Base-by-base conservation (phyloP, 1,140 invertebrate genomes). In the Drosophila leontia region DNA sequence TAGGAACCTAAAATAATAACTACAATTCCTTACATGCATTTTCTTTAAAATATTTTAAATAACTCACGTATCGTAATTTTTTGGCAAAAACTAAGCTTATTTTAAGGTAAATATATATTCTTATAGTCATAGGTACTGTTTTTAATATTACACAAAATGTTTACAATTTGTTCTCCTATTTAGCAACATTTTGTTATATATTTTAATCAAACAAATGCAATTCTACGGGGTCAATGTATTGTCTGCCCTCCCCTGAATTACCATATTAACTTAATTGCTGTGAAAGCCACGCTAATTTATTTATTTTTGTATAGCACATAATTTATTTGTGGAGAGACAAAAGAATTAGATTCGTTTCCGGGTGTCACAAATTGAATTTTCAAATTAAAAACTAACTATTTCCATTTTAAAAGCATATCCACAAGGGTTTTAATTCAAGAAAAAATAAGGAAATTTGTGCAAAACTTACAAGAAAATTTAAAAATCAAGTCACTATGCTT, bases 211-310 rank as follows among this genome's bases (percentile, higher is more conserved):
- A 51, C 9, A 32, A 34, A 12, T 17, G 5, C 5, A 51, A 11
- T n/a, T 32, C 4, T n/a, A 32, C 1, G 4, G 2, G 5, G 15
- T n/a, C 15, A 32, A 17, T 17, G 15, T 17, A 50, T 29, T 50
- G 8, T 4, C 8, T 11, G 4, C 1, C n/a, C n/a, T 32, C 26
- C 9, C 15, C 26, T 12, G 2, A 51, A 32, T 51, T 37, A 9
- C 34, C 17, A 34, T 37, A 8, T 23, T 23, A 35, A 53, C 32
- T 37, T 35, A 37, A 19, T 37, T 53, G 12, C 35, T 35, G 34
- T 35, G 12, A 13, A 35, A 35, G 17, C 29, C n/a, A 35, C 6
- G 50, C 50, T 55, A 37, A 55, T 55, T 55, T 15, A 37, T 55
- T 37, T 15, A 23, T 23, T 55, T 55, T 23, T 23, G 19, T 23